Evolutionary conservation across 2,113 vertebrate genomes (phyloP).

Genomic region (Rhabdornis inornatus): DNA sequence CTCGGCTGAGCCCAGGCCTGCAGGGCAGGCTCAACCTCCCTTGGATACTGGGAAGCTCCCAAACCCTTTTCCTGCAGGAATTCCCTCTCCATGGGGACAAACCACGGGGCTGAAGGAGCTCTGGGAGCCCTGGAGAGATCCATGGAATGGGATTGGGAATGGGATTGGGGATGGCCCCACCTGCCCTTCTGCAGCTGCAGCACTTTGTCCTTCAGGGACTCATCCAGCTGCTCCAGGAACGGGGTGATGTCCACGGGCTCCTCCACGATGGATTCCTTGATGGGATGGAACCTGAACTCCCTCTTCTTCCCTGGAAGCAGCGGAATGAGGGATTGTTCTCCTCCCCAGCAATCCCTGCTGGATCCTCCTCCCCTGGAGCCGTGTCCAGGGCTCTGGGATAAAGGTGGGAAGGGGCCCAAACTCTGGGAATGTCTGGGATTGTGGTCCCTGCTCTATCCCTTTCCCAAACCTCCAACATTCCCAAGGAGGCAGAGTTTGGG

Average conservation of each 20-base stretch:
- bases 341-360: neutral
- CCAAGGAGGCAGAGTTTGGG: neutral
- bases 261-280: slow-evolving; percentile 89
- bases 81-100: neutral
- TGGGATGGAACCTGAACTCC: slow-evolving; percentile 93
- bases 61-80: neutral
- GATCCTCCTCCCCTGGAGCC: neutral
- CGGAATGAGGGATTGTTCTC: neutral
- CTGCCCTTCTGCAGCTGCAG: slow-evolving; percentile 92
- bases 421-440: fast-evolving
- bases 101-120: fast-evolving
- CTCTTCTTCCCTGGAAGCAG: slow-evolving; percentile 85
- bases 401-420: too few species aligned
- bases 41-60: neutral
- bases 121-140: neutral
- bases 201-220: slow-evolving; percentile 90
- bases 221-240: slow-evolving; percentile 92
- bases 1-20: neutral
- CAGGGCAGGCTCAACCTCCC: neutral
- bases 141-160: too few species aligned
- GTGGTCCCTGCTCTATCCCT: fast-evolving
- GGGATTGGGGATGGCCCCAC: slow-evolving; percentile 43
- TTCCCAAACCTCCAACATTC: neutral
- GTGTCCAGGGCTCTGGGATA: fast-evolving
- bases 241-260: slow-evolving; percentile 94